phyloP scores from a whole-genome alignment of 2,113 vertebrate genomes.

The Rhinolophus ferrumequinum region DNA sequence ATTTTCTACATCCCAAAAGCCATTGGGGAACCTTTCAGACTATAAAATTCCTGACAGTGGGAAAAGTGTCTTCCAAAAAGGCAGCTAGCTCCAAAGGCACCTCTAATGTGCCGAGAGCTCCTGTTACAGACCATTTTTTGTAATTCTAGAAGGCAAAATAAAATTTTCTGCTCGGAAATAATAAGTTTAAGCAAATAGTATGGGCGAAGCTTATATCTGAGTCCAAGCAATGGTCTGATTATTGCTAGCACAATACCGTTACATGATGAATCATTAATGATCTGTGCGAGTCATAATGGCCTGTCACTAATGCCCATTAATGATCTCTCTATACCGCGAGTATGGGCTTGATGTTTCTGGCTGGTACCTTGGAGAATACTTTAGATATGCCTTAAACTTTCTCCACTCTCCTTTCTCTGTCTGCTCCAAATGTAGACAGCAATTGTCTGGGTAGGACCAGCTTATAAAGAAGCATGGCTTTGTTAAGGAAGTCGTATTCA shows the following conservation, averaged over 20 bases:
- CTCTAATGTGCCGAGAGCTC: constrained; percentile 89
- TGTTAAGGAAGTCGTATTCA: constrained; percentile 96
- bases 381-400: constrained; percentile 96
- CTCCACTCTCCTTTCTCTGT: constrained; percentile 85
- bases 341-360: constrained; percentile 94
- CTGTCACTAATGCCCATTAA: constrained; percentile 99
- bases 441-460: constrained; percentile 84
- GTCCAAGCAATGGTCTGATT: constrained; percentile 86
- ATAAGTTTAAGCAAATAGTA: constrained; percentile 88
- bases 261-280: constrained; percentile 99
- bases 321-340: constrained; percentile 95
- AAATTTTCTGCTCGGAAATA: constrained; percentile 89
- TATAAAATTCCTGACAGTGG: constrained; percentile 75
- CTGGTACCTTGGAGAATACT: constrained; percentile 93
- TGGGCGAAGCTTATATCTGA: constrained; percentile 82
- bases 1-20: constrained; percentile 68
- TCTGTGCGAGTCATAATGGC: constrained; percentile 97
- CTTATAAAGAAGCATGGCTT: constrained; percentile 91
- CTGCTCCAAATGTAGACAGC: constrained; percentile 87
- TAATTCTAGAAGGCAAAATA: constrained; percentile 93
- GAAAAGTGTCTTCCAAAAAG: constrained; percentile 72
- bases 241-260: constrained; percentile 91
- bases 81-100: constrained; percentile 75
- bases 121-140: constrained; percentile 92
- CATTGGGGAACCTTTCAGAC: constrained; percentile 76